phyloP scores from a whole-genome alignment of 1,140 invertebrate species.

The Palaemon carinicauda region DNA sequence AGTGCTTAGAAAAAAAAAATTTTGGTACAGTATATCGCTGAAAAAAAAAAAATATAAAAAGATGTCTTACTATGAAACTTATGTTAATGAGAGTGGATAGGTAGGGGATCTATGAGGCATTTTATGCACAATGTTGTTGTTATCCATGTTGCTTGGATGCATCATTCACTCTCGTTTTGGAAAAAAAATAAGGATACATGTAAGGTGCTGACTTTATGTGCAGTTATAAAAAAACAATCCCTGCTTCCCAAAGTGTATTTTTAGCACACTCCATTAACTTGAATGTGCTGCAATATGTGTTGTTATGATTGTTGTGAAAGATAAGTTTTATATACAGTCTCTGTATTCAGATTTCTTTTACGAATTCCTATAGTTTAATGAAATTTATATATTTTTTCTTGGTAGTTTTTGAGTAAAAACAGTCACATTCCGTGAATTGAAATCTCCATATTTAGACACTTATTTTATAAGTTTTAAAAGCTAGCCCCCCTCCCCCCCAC shows the following conservation, averaged over 20 bases:
- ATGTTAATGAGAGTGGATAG: neutral
- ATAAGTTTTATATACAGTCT: constrained; percentile 37
- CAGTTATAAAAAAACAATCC: constrained; percentile 29
- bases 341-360: constrained; percentile 32
- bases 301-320: constrained; percentile 46
- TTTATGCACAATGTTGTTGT: constrained; percentile 36
- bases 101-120: neutral
- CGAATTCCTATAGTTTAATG: neutral
- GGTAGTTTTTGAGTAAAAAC: constrained; percentile 33
- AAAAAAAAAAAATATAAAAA: neutral
- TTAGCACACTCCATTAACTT: constrained; percentile 36
- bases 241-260: constrained; percentile 51
- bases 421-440: constrained; percentile 43
- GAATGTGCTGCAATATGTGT: constrained; percentile 47
- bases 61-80: neutral
- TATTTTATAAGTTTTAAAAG: constrained; percentile 39
- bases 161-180: constrained; percentile 33
- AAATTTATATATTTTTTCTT: constrained; percentile 21
- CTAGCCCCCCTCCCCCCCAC: constrained; percentile 34
- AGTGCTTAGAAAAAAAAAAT: constrained; percentile 20
- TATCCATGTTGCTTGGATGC: constrained; percentile 19
- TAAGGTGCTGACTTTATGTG: constrained; percentile 47
- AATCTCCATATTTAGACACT: constrained; percentile 31
- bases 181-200: constrained; percentile 2
- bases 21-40: constrained; percentile 22